Percentiles rank a stretch among this genome's conserved stretches.
phyloP scores from a whole-genome alignment of 2,888 invertebrate genomes.

The Philonicus albiceps region DNA sequence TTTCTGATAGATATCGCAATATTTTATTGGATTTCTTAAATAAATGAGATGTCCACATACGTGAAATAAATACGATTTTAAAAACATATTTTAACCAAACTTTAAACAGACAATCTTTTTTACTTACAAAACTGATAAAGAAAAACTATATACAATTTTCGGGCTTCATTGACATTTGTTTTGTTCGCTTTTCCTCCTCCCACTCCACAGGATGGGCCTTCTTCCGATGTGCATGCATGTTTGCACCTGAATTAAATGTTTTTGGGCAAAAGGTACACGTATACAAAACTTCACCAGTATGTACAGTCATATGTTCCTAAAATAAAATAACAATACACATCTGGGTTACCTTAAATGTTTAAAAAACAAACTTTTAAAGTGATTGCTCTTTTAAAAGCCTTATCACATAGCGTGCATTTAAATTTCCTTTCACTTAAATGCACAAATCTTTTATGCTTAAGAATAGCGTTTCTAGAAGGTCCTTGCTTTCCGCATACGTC shows the following conservation, averaged over 20 bases:
- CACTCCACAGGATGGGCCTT: constrained; percentile 51
- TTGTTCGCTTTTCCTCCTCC: constrained; percentile 48
- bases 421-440: constrained; percentile 51
- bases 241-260: constrained; percentile 52
- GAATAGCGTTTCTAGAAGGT: constrained; percentile 51
- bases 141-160: not conserved
- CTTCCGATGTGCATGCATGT: constrained; percentile 53
- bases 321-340: not conserved
- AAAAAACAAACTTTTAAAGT: constrained; percentile 47
- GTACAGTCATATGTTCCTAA: constrained; percentile 52
- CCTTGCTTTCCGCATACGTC: constrained; percentile 51
- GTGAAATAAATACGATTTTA: not conserved
- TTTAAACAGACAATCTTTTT: not conserved
- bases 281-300: constrained; percentile 52
- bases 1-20: not conserved
- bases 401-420: constrained; percentile 51
- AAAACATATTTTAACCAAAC: not conserved
- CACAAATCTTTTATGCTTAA: constrained; percentile 52
- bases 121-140: not conserved
- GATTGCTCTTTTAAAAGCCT: constrained; percentile 52
- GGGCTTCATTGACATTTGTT: constrained; percentile 36
- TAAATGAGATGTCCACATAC: not conserved
- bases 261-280: constrained; percentile 51
- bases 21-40: not conserved
- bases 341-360: not conserved